These are phyloP conservation scores for Crotophaga sulcirostris DNA, from an alignment of 2,113 vertebrate species.

Conservation along the genomic window DNA sequence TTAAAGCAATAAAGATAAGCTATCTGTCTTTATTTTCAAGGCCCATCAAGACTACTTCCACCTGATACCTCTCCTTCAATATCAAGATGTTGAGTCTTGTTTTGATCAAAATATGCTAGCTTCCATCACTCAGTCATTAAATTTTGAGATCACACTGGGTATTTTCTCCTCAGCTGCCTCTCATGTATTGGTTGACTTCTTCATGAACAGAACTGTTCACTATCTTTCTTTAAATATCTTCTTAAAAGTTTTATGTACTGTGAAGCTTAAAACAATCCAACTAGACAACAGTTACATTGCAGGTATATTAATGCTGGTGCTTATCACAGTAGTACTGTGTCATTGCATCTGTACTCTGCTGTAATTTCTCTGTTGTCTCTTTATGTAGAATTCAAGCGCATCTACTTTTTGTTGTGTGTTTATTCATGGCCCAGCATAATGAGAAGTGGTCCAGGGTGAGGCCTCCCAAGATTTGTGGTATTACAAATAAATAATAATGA, in stretches of 20 bases:
- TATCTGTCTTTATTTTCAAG: conserved; percentile 50
- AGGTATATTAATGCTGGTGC: neutral
- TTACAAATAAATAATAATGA: neutral
- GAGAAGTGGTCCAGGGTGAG: neutral
- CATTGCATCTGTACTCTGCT: neutral
- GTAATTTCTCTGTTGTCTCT: neutral
- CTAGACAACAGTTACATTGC: neutral
- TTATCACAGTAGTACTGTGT: neutral
- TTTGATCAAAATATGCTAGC: conserved; percentile 18
- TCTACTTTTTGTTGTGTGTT: neutral
- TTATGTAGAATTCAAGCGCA: neutral
- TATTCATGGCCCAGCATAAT: neutral
- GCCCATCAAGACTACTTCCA: conserved; percentile 8
- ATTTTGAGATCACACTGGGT: neutral
- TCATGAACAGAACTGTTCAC: neutral
- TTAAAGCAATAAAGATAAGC: conserved; percentile 31
- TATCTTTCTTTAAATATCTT: neutral
- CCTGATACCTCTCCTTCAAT: conserved; percentile 18
- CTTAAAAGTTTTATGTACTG: neutral
- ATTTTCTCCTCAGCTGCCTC: neutral
- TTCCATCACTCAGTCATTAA: neutral
- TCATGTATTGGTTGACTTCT: neutral
- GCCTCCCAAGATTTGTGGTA: neutral
- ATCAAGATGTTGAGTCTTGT: conserved; percentile 11
- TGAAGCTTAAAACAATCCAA: neutral